phyloP scores from a whole-genome alignment of 2,797 vertebrate species.

The Pygocentrus nattereri region DNA sequence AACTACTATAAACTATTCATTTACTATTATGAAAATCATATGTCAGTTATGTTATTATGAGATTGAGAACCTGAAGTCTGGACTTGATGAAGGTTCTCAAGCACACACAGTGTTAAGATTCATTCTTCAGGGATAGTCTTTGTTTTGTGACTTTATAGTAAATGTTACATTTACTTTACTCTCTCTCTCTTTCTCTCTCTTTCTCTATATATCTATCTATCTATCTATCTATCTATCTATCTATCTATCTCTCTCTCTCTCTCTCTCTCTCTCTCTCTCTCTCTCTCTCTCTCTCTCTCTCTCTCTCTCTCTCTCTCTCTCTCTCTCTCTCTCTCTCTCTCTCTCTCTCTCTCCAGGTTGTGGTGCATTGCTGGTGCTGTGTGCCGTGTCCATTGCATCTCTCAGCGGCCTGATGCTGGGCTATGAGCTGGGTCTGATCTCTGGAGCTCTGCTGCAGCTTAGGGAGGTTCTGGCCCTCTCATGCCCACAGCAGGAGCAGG shows the following conservation, averaged over 20 bases:
- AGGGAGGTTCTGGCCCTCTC: conserved; percentile 83
- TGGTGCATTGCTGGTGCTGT: conserved; percentile 84
- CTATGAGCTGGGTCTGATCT: conserved; percentile 93
- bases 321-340: not conserved
- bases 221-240: too few species aligned
- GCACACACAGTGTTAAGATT: too few species aligned
- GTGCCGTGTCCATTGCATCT: conserved; percentile 83
- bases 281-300: conserved; percentile 37
- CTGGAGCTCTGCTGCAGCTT: conserved; percentile 92
- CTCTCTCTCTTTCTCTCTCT: not conserved
- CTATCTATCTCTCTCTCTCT: conserved; percentile 46
- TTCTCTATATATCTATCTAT: too few species aligned
- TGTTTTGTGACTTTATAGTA: too few species aligned
- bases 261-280: conserved; percentile 10
- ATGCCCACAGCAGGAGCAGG: conserved; percentile 90
- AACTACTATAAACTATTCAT: too few species aligned
- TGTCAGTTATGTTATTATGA: too few species aligned
- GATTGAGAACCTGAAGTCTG: too few species aligned
- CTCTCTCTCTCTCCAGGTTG: conserved; percentile 77
- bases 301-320: conserved; percentile 48
- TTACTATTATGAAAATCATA: too few species aligned
- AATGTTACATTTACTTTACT: not conserved
- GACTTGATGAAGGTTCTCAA: too few species aligned
- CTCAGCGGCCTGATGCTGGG: conserved; percentile 94
- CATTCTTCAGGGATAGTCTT: too few species aligned